Evolutionary conservation across 1,140 invertebrate genomes (phyloP), one percentile per base, ranked within the genome.

Genomic region (Pseudomyrmex dendroicus): DNA sequence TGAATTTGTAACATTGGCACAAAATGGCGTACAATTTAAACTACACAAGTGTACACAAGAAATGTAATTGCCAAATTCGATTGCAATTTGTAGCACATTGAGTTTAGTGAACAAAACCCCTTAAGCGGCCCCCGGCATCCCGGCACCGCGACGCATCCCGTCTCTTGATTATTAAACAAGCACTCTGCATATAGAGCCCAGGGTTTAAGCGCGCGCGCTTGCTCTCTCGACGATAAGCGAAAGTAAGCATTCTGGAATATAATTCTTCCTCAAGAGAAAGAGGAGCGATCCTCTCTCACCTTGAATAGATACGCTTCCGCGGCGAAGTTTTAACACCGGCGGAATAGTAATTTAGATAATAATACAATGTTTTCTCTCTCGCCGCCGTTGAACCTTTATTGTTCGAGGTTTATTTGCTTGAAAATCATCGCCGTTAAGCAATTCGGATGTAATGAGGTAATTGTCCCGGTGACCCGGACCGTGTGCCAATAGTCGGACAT

Each of bases 91-190:
- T 35, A 35, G 35, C 35, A 35, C 35, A 35, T 35, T 35, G 35
- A 35, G 35, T 35, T 35, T 35, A 7, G 35, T 1, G 35, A 35
- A 35, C 35, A 35, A 35, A 35, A 35, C 35, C 35, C 35, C 0
- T 35, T 35, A 85, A 82, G 76, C 84, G 44, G 10, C 13, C 8
- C 8, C 35, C 48, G 54, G 66, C 63, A 54, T 76, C 50, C 83
- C 46, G 50, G 56, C 68, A 80, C 20, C 35, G 68, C 54, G 35
- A 85, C 25, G 73, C 74, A 84, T 77, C 54, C 56, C 59, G 66
- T 59, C 66, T 76, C 84, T 66, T 84, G 83, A 80, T 84, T 86
- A 86, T 86, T 84, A 68, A 84, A 78, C 57, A 84, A 84, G 66
- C 66, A 77, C 46, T 62, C 35, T 44, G 67, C 66, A 72, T 80